Evolutionary conservation across 1,140 invertebrate genomes (phyloP).

Genomic region (Tetramorium simillimum): DNA sequence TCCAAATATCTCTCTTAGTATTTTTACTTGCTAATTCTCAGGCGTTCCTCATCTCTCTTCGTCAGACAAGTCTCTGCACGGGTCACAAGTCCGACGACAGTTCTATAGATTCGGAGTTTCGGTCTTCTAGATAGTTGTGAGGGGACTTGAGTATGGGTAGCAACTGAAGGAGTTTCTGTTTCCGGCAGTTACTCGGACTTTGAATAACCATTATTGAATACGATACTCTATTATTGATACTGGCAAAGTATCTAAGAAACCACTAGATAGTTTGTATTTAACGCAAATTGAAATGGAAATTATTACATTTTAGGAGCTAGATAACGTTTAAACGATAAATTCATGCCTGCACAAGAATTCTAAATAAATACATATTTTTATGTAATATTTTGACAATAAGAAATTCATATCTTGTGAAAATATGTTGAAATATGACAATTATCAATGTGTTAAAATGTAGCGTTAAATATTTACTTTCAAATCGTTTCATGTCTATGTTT

Average conservation of each 20-base stretch:
- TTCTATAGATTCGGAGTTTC: conserved; percentile 44
- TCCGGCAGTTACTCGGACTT: conserved; percentile 48
- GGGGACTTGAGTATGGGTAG: conserved; percentile 12
- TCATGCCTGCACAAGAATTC: background rate
- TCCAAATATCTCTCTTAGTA: background rate
- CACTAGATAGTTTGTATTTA: background rate
- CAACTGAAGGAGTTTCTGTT: conserved; percentile 41
- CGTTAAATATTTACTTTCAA: background rate
- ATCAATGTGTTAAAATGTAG: background rate
- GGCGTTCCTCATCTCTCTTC: background rate
- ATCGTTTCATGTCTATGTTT: background rate
- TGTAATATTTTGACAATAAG: background rate
- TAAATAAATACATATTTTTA: too few relatives aligned
- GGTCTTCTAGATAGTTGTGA: conserved; percentile 28
- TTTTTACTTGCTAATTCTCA: conserved; percentile 39
- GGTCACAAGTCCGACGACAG: conserved; percentile 2
- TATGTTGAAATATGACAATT: background rate
- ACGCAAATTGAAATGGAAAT: background rate
- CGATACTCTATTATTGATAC: conserved; percentile 31
- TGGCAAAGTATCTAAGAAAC: conserved; percentile 2
- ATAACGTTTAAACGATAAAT: background rate
- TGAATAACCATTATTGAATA: conserved; percentile 59
- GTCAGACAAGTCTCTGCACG: conserved; percentile 13
- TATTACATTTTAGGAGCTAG: background rate
- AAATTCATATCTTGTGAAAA: background rate